A percentile compares a stretch with the other conserved stretches of the same genome.
phyloP scores from a whole-genome alignment of 2,113 vertebrate genomes.

The Barnardius zonarius region DNA sequence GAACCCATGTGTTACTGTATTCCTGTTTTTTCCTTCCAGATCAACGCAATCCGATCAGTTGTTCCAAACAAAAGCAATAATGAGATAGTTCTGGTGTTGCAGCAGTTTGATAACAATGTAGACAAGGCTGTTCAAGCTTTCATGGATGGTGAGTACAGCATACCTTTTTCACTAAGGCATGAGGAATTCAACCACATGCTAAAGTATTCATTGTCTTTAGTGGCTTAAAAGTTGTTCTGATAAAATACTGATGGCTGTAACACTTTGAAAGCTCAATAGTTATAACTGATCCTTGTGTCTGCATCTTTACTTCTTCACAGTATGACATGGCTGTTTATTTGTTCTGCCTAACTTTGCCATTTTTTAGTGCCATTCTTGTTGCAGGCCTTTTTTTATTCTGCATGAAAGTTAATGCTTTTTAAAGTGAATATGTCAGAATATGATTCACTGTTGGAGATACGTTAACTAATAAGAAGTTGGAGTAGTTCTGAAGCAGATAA shows the following conservation, averaged over 20 bases:
- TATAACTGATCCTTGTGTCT: neutral
- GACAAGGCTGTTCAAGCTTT: conserved; percentile 83
- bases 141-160: conserved; percentile 76
- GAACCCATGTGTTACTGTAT: neutral
- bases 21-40: conserved; percentile 57
- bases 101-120: conserved; percentile 81
- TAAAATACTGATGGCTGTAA: neutral
- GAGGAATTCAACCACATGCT: neutral
- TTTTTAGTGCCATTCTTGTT: neutral
- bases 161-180: neutral
- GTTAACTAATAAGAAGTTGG: neutral
- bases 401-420: neutral
- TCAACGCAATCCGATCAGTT: conserved; percentile 77
- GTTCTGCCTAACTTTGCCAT: neutral
- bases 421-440: neutral
- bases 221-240: neutral
- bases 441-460: neutral
- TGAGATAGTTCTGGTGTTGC: conserved; percentile 81
- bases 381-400: neutral
- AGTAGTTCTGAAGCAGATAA: neutral
- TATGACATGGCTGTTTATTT: neutral
- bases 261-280: neutral
- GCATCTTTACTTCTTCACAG: neutral
- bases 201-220: neutral
- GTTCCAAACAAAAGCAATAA: conserved; percentile 82